Evolutionary conservation across 2,797 vertebrate genomes (phyloP).

Genomic region (Anas georgica): DNA sequence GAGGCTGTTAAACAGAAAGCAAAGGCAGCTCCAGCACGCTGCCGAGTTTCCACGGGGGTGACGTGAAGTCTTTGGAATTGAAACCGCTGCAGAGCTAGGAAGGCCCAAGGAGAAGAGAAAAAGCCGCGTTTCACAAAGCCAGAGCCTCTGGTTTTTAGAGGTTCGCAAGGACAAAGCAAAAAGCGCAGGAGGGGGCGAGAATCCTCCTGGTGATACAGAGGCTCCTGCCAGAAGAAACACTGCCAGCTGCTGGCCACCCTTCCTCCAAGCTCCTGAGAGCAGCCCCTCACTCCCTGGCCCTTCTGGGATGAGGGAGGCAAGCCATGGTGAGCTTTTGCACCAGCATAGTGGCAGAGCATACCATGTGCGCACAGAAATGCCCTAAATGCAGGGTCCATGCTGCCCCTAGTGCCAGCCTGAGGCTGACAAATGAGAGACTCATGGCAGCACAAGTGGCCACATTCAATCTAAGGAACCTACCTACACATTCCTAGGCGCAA

Average conservation of each 20-base stretch:
- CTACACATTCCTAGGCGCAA: not conserved
- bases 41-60: not conserved
- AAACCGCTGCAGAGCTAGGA: not conserved
- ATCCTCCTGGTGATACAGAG: not conserved
- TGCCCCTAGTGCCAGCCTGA: not conserved
- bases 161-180: not conserved
- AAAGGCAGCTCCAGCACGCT: not conserved
- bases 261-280: not conserved
- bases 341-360: not conserved
- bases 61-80: conserved; percentile 36
- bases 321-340: not conserved
- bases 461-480: not conserved
- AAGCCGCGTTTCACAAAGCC: not conserved
- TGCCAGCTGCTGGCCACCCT: not conserved
- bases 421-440: not conserved
- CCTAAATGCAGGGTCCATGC: rapidly evolving
- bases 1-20: not conserved
- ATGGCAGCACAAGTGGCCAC: rapidly evolving
- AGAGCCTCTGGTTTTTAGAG: not conserved
- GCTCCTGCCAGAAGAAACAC: not conserved
- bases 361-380: rapidly evolving
- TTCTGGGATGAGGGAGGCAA: rapidly evolving
- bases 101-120: not conserved
- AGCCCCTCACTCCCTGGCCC: not conserved
- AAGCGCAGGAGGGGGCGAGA: not conserved